These are phyloP conservation scores for Perca fluviatilis DNA, from an alignment of 2,113 vertebrate species.

Conservation along the genomic window DNA sequence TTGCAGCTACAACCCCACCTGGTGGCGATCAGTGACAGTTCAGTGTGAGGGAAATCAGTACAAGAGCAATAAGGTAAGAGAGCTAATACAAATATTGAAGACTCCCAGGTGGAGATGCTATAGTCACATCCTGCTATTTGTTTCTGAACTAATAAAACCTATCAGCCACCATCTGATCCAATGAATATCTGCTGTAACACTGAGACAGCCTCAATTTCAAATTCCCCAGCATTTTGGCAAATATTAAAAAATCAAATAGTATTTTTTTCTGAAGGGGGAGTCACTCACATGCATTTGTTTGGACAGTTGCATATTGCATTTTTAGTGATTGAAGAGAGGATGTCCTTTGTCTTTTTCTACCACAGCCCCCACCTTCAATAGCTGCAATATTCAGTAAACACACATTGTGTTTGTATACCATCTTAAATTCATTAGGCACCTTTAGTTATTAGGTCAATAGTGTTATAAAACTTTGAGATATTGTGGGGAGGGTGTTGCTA, in stretches of 20 bases:
- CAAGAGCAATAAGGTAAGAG: not conserved
- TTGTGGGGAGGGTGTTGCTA: too few species aligned
- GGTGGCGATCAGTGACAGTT: slow-evolving; percentile 26
- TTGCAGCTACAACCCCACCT: slow-evolving; percentile 35
- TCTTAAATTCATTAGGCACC: too few species aligned
- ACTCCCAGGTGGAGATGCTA: slow-evolving; percentile 13
- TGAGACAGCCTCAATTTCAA: not conserved
- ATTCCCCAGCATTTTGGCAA: not conserved
- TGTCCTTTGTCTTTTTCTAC: not conserved
- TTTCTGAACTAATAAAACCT: not conserved
- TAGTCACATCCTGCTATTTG: not conserved
- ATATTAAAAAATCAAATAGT: not conserved
- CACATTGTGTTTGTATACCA: not conserved
- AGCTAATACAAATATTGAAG: not conserved
- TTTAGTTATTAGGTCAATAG: too few species aligned
- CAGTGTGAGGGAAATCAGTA: not conserved
- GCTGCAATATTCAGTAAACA: not conserved
- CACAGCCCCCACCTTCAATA: not conserved
- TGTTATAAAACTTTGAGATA: too few species aligned
- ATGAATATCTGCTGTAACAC: not conserved
- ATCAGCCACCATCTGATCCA: not conserved
- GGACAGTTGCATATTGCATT: not conserved
- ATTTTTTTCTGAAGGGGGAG: not conserved
- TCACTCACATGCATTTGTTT: not conserved
- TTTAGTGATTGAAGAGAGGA: too few species aligned